Percentiles rank a stretch among this genome's conserved stretches.
phyloP scores from a whole-genome alignment of 35 echinoderm and acorn worm genomes.

The Heliocidaris erythrogramma region DNA sequence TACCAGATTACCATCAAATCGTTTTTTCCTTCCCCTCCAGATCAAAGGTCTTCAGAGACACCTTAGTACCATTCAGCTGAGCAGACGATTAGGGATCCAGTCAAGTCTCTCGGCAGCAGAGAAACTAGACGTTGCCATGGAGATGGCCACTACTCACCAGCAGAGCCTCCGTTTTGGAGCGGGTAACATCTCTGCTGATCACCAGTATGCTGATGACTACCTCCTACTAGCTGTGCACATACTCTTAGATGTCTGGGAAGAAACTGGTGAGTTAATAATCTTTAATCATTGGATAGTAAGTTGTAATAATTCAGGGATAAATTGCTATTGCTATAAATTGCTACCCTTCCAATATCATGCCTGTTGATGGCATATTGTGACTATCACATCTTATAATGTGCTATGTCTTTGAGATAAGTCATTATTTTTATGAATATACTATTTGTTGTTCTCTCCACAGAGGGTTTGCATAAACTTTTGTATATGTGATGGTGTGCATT shows the following conservation, averaged over 20 bases:
- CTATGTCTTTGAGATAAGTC: too few species aligned
- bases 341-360: too few species aligned
- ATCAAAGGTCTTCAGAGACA: conserved; percentile 87
- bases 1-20: too few species aligned
- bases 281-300: not conserved
- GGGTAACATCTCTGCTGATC: conserved; percentile 64
- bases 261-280: conserved; percentile 64
- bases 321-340: too few species aligned
- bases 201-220: conserved; percentile 92
- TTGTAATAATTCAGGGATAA: not conserved
- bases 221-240: conserved; percentile 90
- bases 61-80: conserved; percentile 72
- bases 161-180: conserved; percentile 64
- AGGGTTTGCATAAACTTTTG: too few species aligned
- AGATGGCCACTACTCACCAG: conserved; percentile 64
- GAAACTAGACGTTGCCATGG: conserved; percentile 61
- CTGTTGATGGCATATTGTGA: too few species aligned
- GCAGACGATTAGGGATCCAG: conserved; percentile 80
- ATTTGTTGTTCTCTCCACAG: too few species aligned
- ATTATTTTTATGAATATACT: too few species aligned
- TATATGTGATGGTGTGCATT: too few species aligned
- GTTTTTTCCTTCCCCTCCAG: conserved; percentile 46
- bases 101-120: conserved; percentile 62
- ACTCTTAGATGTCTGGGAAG: conserved; percentile 84
- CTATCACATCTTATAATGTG: too few species aligned